Evolutionary conservation across 2,888 invertebrate species (phyloP).

Genomic region (Sisyra terminalis): DNA sequence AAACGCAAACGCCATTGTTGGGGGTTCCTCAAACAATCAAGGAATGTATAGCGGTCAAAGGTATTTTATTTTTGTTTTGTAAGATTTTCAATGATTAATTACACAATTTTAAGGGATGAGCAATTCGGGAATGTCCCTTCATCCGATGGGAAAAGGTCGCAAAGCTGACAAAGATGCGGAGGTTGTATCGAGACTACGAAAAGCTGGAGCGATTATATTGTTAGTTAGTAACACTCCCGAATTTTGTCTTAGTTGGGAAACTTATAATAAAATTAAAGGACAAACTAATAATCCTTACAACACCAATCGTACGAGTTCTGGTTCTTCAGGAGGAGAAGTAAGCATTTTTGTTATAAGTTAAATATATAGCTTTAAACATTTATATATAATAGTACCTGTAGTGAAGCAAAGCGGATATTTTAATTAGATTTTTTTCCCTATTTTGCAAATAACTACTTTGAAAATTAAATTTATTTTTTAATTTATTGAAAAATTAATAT

Average conservation of each 20-base stretch:
- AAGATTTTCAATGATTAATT: not conserved
- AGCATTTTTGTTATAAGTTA: not conserved
- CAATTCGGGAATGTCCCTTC: conserved; percentile 14
- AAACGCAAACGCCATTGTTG: conserved; percentile 38
- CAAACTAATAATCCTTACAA: conserved; percentile 46
- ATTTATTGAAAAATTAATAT: too few relatives aligned
- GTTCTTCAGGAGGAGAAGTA: conserved; percentile 45
- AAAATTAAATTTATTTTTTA: too few relatives aligned
- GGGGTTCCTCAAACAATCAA: conserved; percentile 74
- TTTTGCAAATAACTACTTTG: too few relatives aligned
- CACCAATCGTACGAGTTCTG: conserved; percentile 35
- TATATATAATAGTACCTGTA: too few relatives aligned
- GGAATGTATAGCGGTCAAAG: conserved; percentile 58
- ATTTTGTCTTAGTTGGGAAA: conserved; percentile 41
- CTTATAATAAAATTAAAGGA: conserved; percentile 40
- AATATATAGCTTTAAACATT: too few relatives aligned
- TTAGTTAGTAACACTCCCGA: conserved; percentile 48
- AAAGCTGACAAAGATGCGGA: conserved; percentile 33
- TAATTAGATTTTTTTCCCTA: too few relatives aligned
- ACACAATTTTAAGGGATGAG: conserved; percentile 21
- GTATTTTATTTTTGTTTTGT: conserved; percentile 25
- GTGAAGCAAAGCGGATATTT: too few relatives aligned
- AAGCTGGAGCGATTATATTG: conserved; percentile 41
- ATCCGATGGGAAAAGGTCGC: conserved; percentile 15
- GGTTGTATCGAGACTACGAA: conserved; percentile 28